A percentile compares a stretch with the other conserved stretches of the same genome.
Evolutionary conservation across 1,140 invertebrate genomes (phyloP).

Genomic region (Drosophila grimshawi): DNA sequence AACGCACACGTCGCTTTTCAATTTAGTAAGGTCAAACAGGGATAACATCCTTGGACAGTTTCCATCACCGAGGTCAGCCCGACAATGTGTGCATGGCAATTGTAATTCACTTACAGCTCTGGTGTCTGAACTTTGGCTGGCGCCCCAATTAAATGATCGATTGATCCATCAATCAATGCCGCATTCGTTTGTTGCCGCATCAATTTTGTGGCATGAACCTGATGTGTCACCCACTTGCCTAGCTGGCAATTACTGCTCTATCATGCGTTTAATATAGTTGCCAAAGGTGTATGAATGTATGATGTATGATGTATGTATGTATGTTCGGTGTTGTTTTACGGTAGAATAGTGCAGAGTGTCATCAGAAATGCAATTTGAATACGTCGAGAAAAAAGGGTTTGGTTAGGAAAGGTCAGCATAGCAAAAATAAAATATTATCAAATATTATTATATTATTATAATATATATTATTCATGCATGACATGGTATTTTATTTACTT

Average conservation of each 20-base stretch:
- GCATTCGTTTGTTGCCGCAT: slow-evolving; percentile 26
- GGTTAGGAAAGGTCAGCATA: too few relatives aligned
- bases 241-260: slow-evolving; percentile 32
- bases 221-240: slow-evolving; percentile 28
- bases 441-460: too few relatives aligned
- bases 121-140: slow-evolving; percentile 16
- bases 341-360: too few relatives aligned
- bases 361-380: too few relatives aligned
- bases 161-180: slow-evolving; percentile 31
- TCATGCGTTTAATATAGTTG: slow-evolving; percentile 4
- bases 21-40: slow-evolving; percentile 14
- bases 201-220: slow-evolving; percentile 34
- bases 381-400: too few relatives aligned
- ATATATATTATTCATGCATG: too few relatives aligned
- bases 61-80: slow-evolving; percentile 1
- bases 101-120: slow-evolving; percentile 26
- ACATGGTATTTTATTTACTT: too few relatives aligned
- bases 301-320: too few relatives aligned
- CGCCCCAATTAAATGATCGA: slow-evolving; percentile 44
- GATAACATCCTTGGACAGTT: slow-evolving; percentile 9
- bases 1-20: neutral
- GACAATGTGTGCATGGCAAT: slow-evolving; percentile 35
- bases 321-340: too few relatives aligned
- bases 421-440: too few relatives aligned
- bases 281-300: too few relatives aligned